phyloP scores from a whole-genome alignment of 2,113 vertebrate genomes.

The Paradisaea rubra region DNA sequence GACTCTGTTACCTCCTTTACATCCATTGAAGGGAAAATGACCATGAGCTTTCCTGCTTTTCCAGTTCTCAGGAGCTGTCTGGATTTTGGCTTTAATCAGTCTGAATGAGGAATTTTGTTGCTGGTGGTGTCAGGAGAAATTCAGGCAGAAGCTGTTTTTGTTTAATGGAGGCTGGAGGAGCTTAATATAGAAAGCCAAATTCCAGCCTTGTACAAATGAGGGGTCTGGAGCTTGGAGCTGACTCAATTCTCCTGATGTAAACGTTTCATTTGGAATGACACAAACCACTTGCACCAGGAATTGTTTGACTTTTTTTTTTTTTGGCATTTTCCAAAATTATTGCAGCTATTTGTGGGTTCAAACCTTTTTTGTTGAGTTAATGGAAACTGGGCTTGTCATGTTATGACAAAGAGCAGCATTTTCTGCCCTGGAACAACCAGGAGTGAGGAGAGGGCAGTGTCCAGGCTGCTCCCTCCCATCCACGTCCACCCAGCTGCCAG shows the following conservation, averaged over 20 bases:
- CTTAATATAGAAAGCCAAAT: neutral
- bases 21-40: neutral
- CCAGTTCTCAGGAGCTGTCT: neutral
- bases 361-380: neutral
- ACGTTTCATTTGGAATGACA: neutral
- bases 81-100: neutral
- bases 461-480: neutral
- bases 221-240: neutral
- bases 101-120: neutral
- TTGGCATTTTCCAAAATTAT: neutral
- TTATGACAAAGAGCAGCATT: neutral
- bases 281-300: neutral
- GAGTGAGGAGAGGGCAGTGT: fast-evolving
- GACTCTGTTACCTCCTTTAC: neutral
- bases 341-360: neutral
- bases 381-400: neutral
- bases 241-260: neutral
- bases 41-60: neutral
- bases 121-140: neutral
- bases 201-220: neutral
- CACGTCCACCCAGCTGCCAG: neutral
- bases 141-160: neutral
- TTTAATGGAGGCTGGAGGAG: neutral
- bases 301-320: neutral
- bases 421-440: neutral